Evolutionary conservation across 2,797 vertebrate species (phyloP).

Genomic region (Danio kyathit): DNA sequence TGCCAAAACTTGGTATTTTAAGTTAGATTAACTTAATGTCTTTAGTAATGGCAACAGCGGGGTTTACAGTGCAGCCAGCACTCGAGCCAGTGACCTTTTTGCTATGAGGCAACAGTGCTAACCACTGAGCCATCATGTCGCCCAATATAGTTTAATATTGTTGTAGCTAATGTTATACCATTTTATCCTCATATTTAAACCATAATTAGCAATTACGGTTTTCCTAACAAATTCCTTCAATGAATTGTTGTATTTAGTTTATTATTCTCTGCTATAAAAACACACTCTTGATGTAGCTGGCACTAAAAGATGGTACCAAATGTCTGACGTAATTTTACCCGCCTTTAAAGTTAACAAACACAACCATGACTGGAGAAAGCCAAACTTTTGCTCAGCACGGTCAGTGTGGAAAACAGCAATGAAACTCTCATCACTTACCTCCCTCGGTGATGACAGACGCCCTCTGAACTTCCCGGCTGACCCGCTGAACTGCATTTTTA

Average conservation of each 20-base stretch:
- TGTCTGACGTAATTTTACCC: neutral
- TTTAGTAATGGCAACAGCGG: too few species aligned
- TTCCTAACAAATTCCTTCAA: neutral
- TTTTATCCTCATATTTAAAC: neutral
- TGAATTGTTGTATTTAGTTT: neutral
- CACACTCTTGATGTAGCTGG: neutral
- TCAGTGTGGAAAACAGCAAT: constrained; percentile 21
- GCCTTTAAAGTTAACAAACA: neutral
- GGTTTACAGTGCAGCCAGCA: too few species aligned
- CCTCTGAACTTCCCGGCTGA: constrained; percentile 54
- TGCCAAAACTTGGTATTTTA: too few species aligned
- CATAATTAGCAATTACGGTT: neutral
- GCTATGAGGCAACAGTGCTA: too few species aligned
- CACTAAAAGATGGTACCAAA: neutral
- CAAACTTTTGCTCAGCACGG: constrained; percentile 30
- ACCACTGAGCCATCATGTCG: too few species aligned
- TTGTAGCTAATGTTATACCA: neutral
- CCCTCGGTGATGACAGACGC: constrained; percentile 55
- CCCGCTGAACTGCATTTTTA: constrained; percentile 55
- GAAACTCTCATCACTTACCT: constrained; percentile 60
- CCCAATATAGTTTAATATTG: too few species aligned
- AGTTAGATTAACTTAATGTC: too few species aligned
- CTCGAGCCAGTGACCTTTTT: too few species aligned
- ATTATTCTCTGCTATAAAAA: neutral
- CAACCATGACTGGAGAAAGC: neutral